These are phyloP conservation scores for Conus ventricosus DNA, from an alignment of 1,140 invertebrate genomes.

Conservation along the genomic window DNA sequence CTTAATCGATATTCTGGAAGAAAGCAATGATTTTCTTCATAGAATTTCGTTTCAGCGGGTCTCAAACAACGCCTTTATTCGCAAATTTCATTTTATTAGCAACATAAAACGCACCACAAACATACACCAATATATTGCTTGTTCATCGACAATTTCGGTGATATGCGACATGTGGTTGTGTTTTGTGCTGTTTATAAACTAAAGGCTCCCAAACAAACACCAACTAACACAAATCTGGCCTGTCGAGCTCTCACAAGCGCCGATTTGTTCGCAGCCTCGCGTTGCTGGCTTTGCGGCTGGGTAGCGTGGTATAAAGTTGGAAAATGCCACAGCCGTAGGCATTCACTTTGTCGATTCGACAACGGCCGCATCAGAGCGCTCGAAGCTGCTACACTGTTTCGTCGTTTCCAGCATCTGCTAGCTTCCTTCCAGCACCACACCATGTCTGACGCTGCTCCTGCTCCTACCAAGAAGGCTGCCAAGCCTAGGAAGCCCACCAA, in stretches of 20 bases:
- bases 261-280: background rate
- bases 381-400: background rate
- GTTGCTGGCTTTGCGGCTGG: conserved; percentile 24
- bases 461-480: conserved; percentile 31
- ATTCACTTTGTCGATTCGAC: background rate
- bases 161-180: background rate
- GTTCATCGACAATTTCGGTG: background rate
- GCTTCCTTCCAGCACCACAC: background rate
- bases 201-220: background rate
- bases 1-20: too few species aligned
- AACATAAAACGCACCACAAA: too few species aligned
- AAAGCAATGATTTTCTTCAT: background rate
- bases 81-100: background rate
- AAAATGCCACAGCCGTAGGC: too few species aligned
- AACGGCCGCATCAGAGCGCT: background rate
- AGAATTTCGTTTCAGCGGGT: background rate
- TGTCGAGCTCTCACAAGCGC: background rate
- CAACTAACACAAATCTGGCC: conserved; percentile 16
- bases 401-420: background rate
- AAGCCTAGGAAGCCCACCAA: conserved; percentile 43
- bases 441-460: conserved; percentile 33
- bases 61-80: background rate
- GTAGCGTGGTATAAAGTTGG: background rate
- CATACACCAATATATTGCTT: background rate
- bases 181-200: background rate